Evolutionary conservation across 2,888 invertebrate genomes (phyloP), one percentile per base, ranked within the genome.

Genomic region (Macaria notata): DNA sequence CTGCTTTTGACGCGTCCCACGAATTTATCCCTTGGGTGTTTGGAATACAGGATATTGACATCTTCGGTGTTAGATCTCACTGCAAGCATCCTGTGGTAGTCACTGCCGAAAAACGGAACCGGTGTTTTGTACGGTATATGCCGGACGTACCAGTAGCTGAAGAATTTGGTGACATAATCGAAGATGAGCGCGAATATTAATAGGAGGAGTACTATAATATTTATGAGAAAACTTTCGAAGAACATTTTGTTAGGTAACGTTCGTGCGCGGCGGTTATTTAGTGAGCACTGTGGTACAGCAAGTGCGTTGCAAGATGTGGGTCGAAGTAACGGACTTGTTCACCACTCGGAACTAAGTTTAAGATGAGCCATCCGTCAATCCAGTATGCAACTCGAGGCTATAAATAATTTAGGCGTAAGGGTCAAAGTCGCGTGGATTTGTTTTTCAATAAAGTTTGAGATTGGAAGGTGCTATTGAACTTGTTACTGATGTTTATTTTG

Each of bases 61-160:
- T 90, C 88, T 33, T 85, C 78, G 0, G 88, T 85, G 39, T 73
- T 87, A 57, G 73, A 82, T 62, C 83, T 76, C 19, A 90, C 50
- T 36, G 83, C 84, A 1, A 90, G 66, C 5, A 91, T 77, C 54
- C 89, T 71, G 49, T 85, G 80, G 69, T 88, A 89, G 63, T 91
- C 90, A 41, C 84, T 84, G 31, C 91, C 91, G 55, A 86, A 82
- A 65, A 88, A 85, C 0, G 88, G 88, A 3, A 91, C 54, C 0
- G 84, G 71, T 0, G 72, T 73, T 69, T 84, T 88, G 63, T 89
- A 86, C 0, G 87, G 83, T 31, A 91, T 77, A 60, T 89, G 88
- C 19, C 91, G 72, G 29, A 91, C 78, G 59, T 91, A 91, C 90
- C 91, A 91, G 69, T 91, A 91, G 68, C 87, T 91, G 71, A 91